Evolutionary conservation across 1,140 invertebrate genomes (phyloP).

Genomic region (Bradysia coprophila): DNA sequence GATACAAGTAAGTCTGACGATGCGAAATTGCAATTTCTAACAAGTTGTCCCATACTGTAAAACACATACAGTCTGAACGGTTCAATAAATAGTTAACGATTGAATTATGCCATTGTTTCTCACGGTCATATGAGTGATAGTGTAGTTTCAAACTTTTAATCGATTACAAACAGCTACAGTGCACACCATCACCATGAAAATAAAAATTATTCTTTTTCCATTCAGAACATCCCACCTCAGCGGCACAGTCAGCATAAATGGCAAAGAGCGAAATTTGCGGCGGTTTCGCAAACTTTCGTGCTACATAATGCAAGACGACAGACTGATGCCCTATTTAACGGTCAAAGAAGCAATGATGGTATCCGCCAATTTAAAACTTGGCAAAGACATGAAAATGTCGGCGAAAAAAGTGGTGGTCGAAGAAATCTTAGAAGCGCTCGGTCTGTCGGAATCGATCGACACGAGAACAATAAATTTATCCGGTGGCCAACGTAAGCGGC

Average conservation of each 20-base stretch:
- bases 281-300: conserved; percentile 82
- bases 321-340: conserved; percentile 69
- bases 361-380: conserved; percentile 81
- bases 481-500: conserved; percentile 80
- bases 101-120: no score
- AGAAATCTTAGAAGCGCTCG: conserved; percentile 68
- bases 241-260: conserved; percentile 66
- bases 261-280: conserved; percentile 65
- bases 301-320: conserved; percentile 95
- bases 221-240: conserved; percentile 52
- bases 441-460: conserved; percentile 49
- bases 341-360: conserved; percentile 79
- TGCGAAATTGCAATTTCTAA: background rate
- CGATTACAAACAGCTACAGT: no score
- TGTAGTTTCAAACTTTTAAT: no score
- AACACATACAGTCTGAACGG: no score
- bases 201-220: conserved; percentile 5
- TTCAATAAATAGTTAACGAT: no score
- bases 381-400: conserved; percentile 49
- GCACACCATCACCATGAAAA: background rate
- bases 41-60: background rate
- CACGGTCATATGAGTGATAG: no score
- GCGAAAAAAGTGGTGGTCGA: conserved; percentile 64
- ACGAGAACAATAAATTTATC: conserved; percentile 66
- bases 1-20: conserved; percentile 75